Conservation (phyloP, 1,140 invertebrate genomes). For the Tenebrio molitor region DNA sequence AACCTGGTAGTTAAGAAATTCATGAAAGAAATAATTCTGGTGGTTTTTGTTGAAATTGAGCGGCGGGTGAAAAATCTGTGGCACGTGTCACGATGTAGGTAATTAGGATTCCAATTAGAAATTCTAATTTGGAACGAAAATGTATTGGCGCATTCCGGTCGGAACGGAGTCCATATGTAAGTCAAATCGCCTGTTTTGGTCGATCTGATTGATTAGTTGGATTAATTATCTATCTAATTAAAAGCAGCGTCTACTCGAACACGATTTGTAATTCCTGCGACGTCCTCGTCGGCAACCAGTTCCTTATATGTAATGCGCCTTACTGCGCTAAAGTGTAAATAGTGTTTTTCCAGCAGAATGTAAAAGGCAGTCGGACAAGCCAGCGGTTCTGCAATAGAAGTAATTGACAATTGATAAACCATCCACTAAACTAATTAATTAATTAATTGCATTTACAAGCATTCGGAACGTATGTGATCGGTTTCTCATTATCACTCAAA, state of each 20-base stretch:
- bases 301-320: conserved; percentile 50
- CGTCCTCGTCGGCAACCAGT: conserved; percentile 43
- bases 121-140: conserved; percentile 13
- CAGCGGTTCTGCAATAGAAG: conserved; percentile 50
- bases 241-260: conserved; percentile 27
- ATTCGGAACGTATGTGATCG: conserved; percentile 38
- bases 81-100: conserved; percentile 12
- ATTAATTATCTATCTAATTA: conserved; percentile 53
- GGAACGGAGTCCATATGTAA: conserved; percentile 1
- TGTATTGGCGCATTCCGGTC: conserved; percentile 1
- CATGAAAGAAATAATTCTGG: no score
- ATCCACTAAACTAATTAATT: conserved; percentile 57
- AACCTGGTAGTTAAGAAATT: no score
- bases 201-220: conserved; percentile 54
- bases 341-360: conserved; percentile 53
- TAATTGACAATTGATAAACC: conserved; percentile 58
- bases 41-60: no score
- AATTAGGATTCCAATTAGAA: conserved; percentile 23
- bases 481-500: conserved; percentile 39
- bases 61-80: not conserved
- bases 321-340: conserved; percentile 59
- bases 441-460: conserved; percentile 57
- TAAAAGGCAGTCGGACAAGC: conserved; percentile 50
- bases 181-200: conserved; percentile 36
- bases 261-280: conserved; percentile 34